Percentiles rank a stretch among this genome's conserved stretches.
These are phyloP conservation scores for Gadopsis bispinosus DNA, from an alignment of 2,797 vertebrate genomes.

Conservation along the genomic window DNA sequence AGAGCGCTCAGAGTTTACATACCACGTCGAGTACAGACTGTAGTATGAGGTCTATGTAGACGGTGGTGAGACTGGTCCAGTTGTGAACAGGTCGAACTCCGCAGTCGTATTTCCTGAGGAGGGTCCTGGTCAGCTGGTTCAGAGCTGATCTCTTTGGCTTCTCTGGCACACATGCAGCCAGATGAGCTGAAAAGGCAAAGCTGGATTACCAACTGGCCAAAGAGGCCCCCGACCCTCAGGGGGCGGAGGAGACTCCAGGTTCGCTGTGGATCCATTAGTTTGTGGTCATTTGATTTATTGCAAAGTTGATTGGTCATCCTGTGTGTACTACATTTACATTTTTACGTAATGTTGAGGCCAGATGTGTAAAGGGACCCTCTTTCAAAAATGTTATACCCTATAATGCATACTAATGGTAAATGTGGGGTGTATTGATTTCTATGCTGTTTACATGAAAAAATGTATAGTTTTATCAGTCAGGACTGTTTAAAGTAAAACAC, in stretches of 20 bases:
- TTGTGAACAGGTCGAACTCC: constrained; percentile 88
- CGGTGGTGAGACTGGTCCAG: constrained; percentile 84
- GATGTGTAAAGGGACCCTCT: too few species aligned
- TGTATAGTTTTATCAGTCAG: not conserved
- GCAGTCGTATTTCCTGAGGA: constrained; percentile 86
- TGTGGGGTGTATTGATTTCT: not conserved
- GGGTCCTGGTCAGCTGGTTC: constrained; percentile 85
- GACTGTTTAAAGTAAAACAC: not conserved
- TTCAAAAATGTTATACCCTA: not conserved
- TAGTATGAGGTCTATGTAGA: constrained; percentile 88
- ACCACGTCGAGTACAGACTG: constrained; percentile 90
- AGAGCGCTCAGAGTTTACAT: constrained; percentile 16
- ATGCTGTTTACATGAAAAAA: not conserved
- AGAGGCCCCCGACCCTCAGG: not conserved
- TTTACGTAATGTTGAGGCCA: too few species aligned
- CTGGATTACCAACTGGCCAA: not conserved
- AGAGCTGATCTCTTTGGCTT: constrained; percentile 85
- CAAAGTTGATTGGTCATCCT: not conserved
- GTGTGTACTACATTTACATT: not conserved
- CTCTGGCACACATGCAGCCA: constrained; percentile 70
- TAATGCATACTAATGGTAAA: not conserved
- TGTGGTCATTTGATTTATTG: not conserved
- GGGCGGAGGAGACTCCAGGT: not conserved
- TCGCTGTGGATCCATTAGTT: not conserved
- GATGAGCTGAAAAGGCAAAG: constrained; percentile 58